Conservation (phyloP, 1,140 invertebrate species). For the Dendroctonus ponderosae region DNA sequence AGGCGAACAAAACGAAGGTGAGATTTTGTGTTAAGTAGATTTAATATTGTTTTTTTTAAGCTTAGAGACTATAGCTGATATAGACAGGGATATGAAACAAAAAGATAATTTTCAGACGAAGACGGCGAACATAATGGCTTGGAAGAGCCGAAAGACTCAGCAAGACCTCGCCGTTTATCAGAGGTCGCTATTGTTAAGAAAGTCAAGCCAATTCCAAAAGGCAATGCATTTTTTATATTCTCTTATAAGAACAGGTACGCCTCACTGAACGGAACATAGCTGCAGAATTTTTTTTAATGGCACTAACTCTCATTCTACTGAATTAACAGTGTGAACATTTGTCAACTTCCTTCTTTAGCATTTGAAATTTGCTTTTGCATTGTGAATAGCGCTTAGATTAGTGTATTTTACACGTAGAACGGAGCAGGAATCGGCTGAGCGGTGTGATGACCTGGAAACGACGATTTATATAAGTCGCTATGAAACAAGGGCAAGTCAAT, state of each 20-base stretch:
- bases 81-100: constrained; percentile 34
- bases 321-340: no score
- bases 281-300: constrained; percentile 39
- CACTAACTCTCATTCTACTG: neutral
- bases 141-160: constrained; percentile 55
- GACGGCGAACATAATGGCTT: constrained; percentile 44
- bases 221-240: constrained; percentile 94
- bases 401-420: no score
- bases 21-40: constrained; percentile 16
- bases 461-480: no score
- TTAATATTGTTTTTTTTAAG: constrained; percentile 18
- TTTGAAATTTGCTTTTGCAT: no score
- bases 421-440: no score
- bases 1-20: constrained; percentile 55
- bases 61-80: constrained; percentile 14
- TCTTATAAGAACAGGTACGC: constrained; percentile 85
- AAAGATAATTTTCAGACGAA: constrained; percentile 52
- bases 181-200: constrained; percentile 84
- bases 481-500: no score
- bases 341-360: no score
- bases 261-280: constrained; percentile 46
- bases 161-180: constrained; percentile 85
- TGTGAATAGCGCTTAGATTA: no score
- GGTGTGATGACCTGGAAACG: no score
- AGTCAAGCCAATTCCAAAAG: constrained; percentile 91